Conservation (phyloP, 2,888 invertebrate species). For the Mactromeris polynyma region DNA sequence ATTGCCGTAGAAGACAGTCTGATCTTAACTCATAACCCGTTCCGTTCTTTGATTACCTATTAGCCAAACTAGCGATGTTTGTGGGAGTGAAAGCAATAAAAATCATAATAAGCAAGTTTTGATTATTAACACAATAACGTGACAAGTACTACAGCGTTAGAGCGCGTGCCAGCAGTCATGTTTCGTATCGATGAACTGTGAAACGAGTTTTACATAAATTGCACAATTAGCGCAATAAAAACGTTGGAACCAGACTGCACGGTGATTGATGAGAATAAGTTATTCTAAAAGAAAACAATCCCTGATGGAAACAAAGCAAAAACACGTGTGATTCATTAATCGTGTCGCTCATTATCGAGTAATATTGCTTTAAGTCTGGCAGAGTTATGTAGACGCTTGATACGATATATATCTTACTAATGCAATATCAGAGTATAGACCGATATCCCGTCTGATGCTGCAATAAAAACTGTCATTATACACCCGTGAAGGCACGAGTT, state of each 20-base stretch:
- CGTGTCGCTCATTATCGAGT: constrained; percentile 20
- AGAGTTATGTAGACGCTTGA: constrained; percentile 5
- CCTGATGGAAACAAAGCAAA: constrained; percentile 28
- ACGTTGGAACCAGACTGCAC: constrained; percentile 37
- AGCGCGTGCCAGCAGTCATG: constrained; percentile 55
- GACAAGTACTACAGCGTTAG: constrained; percentile 43
- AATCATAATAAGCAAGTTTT: background rate
- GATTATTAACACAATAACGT: constrained; percentile 48
- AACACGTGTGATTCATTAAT: constrained; percentile 32
- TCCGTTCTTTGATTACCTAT: constrained; percentile 3
- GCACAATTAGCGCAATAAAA: constrained; percentile 40
- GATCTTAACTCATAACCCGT: background rate
- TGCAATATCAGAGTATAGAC: background rate
- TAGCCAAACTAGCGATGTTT: background rate
- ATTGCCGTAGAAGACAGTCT: background rate
- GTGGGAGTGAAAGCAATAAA: constrained; percentile 11
- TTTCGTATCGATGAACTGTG: constrained; percentile 38
- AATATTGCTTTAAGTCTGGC: background rate
- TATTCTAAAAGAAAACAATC: constrained; percentile 19
- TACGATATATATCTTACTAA: background rate
- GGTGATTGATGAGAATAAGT: constrained; percentile 39
- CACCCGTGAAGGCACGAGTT: background rate
- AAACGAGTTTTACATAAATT: constrained; percentile 46
- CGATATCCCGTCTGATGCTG: background rate
- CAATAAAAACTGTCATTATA: background rate